phyloP scores from a whole-genome alignment of 2,888 invertebrate genomes.

The Tribolium freemani region DNA sequence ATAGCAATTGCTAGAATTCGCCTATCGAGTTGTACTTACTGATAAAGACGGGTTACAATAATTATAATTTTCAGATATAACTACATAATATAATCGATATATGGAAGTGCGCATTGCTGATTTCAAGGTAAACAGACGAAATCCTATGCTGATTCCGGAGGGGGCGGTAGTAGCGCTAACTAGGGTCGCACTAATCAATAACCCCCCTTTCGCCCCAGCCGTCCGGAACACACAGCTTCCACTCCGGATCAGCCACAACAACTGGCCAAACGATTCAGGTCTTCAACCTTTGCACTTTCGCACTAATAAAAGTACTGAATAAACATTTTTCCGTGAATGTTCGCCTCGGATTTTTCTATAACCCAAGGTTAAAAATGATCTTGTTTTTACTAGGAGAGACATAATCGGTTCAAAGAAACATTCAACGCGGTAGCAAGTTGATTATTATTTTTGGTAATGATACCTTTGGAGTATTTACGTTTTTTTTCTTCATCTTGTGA shows the following conservation, averaged over 20 bases:
- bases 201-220: slow-evolving; percentile 57
- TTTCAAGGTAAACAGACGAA: slow-evolving; percentile 39
- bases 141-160: slow-evolving; percentile 43
- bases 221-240: slow-evolving; percentile 61
- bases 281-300: slow-evolving; percentile 55
- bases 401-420: slow-evolving; percentile 54
- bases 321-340: slow-evolving; percentile 32
- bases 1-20: too few species aligned
- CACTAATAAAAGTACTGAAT: slow-evolving; percentile 45
- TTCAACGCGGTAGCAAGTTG: slow-evolving; percentile 52
- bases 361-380: slow-evolving; percentile 47
- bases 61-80: background rate
- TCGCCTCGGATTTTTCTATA: slow-evolving; percentile 32
- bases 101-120: background rate
- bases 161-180: slow-evolving; percentile 62
- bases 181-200: slow-evolving; percentile 69
- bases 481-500: slow-evolving; percentile 44
- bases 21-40: too few species aligned
- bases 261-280: slow-evolving; percentile 50
- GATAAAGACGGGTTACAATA: too few species aligned
- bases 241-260: slow-evolving; percentile 60
- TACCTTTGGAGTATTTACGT: slow-evolving; percentile 51
- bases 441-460: slow-evolving; percentile 57
- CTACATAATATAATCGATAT: slow-evolving; percentile 17
- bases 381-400: slow-evolving; percentile 47